Evolutionary conservation across 2,888 invertebrate species (phyloP).

Genomic region (Antheraea assamensis): DNA sequence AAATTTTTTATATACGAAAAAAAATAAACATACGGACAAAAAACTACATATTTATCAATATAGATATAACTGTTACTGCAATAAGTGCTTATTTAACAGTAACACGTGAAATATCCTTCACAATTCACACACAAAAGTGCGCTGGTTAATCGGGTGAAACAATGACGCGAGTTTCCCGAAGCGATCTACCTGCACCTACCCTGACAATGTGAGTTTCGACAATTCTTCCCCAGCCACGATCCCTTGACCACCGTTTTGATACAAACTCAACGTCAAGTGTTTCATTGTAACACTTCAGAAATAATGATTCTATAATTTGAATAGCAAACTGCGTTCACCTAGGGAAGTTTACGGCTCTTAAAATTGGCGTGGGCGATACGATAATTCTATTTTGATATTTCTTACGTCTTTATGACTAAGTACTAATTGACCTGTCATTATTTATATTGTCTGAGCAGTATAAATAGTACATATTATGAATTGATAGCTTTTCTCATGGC

Average conservation of each 20-base stretch:
- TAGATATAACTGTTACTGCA: not conserved
- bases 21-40: too few species aligned
- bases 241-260: not conserved
- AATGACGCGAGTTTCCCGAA: constrained; percentile 51
- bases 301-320: constrained; percentile 1
- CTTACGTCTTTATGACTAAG: not conserved
- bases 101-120: not conserved
- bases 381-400: not conserved
- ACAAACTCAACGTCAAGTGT: not conserved
- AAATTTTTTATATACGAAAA: too few species aligned
- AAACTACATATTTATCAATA: too few species aligned
- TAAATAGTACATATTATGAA: too few species aligned
- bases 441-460: too few species aligned
- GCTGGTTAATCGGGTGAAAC: constrained; percentile 49
- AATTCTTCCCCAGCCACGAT: constrained; percentile 29
- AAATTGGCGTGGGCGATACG: not conserved
- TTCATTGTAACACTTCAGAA: constrained; percentile 3
- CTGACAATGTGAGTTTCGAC: constrained; percentile 32
- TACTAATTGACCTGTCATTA: too few species aligned
- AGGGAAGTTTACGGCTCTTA: not conserved
- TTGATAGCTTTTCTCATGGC: too few species aligned
- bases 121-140: constrained; percentile 27
- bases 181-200: constrained; percentile 47
- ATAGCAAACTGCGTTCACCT: not conserved
- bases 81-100: not conserved